These are phyloP conservation scores for Beris morrisii DNA, from an alignment of 2,888 invertebrate genomes.

Conservation along the genomic window DNA sequence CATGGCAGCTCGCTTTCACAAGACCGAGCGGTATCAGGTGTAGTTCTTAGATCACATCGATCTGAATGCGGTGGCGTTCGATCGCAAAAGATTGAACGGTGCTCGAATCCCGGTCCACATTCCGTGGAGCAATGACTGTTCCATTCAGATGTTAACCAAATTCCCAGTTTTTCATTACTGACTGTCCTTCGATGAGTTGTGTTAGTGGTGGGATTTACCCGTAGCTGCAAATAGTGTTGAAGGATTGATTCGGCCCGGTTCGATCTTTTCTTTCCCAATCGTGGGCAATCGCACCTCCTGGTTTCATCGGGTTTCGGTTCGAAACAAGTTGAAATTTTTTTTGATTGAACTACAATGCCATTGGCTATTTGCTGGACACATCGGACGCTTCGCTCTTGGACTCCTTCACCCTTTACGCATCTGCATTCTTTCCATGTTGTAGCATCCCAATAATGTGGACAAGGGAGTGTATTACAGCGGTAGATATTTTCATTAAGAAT, in stretches of 20 bases:
- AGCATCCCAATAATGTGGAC: constrained; percentile 78
- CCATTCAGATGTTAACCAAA: constrained; percentile 52
- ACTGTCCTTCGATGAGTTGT: constrained; percentile 32
- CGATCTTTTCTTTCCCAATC: constrained; percentile 29
- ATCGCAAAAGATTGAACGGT: constrained; percentile 69
- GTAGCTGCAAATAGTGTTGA: background rate
- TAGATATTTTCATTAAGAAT: constrained; percentile 61
- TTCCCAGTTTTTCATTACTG: constrained; percentile 43
- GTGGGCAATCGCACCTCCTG: constrained; percentile 55
- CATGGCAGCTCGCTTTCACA: constrained; percentile 69
- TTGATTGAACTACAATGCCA: constrained; percentile 53
- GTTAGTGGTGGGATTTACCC: background rate
- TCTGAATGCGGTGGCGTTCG: constrained; percentile 62
- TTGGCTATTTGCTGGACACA: constrained; percentile 60
- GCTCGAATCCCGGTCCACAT: constrained; percentile 73
- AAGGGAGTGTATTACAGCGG: constrained; percentile 74
- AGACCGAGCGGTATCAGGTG: constrained; percentile 64
- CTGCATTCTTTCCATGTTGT: constrained; percentile 78
- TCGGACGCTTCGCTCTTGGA: constrained; percentile 69
- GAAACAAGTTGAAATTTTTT: constrained; percentile 63
- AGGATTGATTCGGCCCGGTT: background rate
- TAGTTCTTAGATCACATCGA: constrained; percentile 61
- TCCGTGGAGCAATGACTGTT: constrained; percentile 64
- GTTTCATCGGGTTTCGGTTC: constrained; percentile 57
- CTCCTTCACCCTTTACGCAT: constrained; percentile 66